phyloP scores from a whole-genome alignment of 2,113 vertebrate species.

The Pelmatolapia mariae region DNA sequence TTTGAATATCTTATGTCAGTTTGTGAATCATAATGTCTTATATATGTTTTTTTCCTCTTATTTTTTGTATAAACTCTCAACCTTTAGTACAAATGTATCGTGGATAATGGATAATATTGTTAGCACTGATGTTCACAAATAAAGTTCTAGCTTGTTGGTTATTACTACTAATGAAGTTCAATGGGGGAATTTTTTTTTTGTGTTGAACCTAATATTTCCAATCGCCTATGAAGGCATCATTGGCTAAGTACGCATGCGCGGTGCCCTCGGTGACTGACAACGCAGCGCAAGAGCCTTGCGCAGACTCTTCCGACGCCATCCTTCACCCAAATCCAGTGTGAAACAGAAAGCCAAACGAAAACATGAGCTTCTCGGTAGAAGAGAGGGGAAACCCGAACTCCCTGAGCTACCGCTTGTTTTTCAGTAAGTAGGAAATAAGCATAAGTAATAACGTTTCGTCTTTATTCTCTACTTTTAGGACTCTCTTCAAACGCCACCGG shows the following conservation, averaged over 20 bases:
- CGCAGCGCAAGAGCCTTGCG: no score
- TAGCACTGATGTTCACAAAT: not conserved
- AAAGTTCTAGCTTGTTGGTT: not conserved
- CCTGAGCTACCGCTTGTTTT: slow-evolving; percentile 81
- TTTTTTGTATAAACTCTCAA: not conserved
- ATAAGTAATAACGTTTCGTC: not conserved
- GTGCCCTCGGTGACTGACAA: rapidly evolving
- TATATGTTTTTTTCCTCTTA: not conserved
- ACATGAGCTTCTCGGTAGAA: slow-evolving; percentile 79
- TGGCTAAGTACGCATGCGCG: slow-evolving; percentile 11
- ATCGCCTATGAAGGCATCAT: not conserved
- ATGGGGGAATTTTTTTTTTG: not conserved
- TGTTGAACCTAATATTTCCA: not conserved
- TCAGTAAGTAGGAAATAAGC: slow-evolving; percentile 76
- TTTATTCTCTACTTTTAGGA: not conserved
- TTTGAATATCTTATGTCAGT: not conserved
- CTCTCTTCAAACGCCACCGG: not conserved
- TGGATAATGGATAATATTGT: not conserved
- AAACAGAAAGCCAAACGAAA: not conserved
- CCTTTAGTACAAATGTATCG: not conserved
- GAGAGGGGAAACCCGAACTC: slow-evolving; percentile 81
- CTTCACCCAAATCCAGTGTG: not conserved
- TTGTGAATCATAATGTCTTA: not conserved
- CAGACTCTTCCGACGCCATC: slow-evolving; percentile 9
- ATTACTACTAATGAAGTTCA: not conserved